These are phyloP conservation scores for Pantala flavescens DNA, from an alignment of 1,140 invertebrate genomes.

Conservation along the genomic window DNA sequence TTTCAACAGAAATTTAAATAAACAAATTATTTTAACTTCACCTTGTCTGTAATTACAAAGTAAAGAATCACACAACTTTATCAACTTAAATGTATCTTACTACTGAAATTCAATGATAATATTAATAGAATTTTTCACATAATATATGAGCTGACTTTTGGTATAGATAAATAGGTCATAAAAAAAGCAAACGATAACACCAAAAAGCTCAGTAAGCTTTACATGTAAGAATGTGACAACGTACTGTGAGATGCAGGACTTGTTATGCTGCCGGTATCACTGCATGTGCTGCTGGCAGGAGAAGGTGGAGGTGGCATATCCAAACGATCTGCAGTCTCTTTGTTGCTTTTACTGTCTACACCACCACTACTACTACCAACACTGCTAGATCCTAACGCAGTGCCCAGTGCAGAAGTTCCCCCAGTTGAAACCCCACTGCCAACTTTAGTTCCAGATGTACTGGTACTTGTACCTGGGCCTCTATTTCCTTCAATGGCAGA, in stretches of 20 bases:
- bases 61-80: too few species aligned
- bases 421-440: conserved; percentile 12
- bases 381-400: conserved; percentile 18
- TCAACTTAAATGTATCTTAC: too few species aligned
- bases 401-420: conserved; percentile 24
- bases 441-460: background rate
- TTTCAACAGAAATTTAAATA: too few species aligned
- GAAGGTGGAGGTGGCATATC: conserved; percentile 97
- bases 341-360: conserved; percentile 44
- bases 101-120: too few species aligned
- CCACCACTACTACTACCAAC: background rate
- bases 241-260: conserved; percentile 57
- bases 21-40: too few species aligned
- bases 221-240: too few species aligned
- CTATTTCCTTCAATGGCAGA: conserved; percentile 24
- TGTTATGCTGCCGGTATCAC: conserved; percentile 69
- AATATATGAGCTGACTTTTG: too few species aligned
- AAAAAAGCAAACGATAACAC: conserved; percentile 11
- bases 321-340: conserved; percentile 73
- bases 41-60: too few species aligned
- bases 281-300: conserved; percentile 94
- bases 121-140: too few species aligned
- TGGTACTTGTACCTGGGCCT: background rate
- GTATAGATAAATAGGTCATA: conserved; percentile 14
- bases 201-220: background rate